Percentiles rank a stretch among this genome's conserved stretches.
Evolutionary conservation across 1,140 invertebrate genomes (phyloP).

Genomic region (Drosophila paulistorum): DNA sequence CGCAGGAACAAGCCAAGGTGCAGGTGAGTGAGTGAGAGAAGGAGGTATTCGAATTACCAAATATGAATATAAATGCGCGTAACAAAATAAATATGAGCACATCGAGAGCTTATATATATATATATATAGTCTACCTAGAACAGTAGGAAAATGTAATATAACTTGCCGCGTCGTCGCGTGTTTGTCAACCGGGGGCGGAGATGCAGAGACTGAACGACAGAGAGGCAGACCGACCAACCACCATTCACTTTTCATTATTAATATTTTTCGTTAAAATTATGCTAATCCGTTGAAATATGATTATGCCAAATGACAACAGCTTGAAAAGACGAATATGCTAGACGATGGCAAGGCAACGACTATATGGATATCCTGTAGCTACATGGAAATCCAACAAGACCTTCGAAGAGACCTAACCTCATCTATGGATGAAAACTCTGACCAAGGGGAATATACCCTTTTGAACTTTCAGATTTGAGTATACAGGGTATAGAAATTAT

Average conservation of each 20-base stretch:
- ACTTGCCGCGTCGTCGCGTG: constrained; percentile 24
- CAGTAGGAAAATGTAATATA: constrained; percentile 75
- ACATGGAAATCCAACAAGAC: no score
- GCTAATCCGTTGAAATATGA: constrained; percentile 82
- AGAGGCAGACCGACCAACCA: constrained; percentile 31
- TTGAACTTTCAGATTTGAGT: no score
- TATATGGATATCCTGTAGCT: neutral
- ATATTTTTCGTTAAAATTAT: constrained; percentile 78
- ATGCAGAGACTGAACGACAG: neutral
- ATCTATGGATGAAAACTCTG: neutral
- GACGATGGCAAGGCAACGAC: neutral
- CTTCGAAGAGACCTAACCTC: no score
- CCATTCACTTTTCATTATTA: constrained; percentile 81
- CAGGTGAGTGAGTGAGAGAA: constrained; percentile 36
- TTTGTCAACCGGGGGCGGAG: constrained; percentile 40
- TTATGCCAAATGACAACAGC: constrained; percentile 79
- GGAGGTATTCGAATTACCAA: constrained; percentile 51
- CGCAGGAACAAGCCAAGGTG: constrained; percentile 34
- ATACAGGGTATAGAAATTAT: constrained; percentile 3
- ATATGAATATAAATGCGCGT: constrained; percentile 75
- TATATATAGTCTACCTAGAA: constrained; percentile 25
- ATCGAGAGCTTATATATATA: constrained; percentile 25
- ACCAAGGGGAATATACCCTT: no score
- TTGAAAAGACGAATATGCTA: constrained; percentile 46
- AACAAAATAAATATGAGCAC: constrained; percentile 41